Conservation (phyloP, 2,888 invertebrate species). For the Pseudanteris insignis region DNA sequence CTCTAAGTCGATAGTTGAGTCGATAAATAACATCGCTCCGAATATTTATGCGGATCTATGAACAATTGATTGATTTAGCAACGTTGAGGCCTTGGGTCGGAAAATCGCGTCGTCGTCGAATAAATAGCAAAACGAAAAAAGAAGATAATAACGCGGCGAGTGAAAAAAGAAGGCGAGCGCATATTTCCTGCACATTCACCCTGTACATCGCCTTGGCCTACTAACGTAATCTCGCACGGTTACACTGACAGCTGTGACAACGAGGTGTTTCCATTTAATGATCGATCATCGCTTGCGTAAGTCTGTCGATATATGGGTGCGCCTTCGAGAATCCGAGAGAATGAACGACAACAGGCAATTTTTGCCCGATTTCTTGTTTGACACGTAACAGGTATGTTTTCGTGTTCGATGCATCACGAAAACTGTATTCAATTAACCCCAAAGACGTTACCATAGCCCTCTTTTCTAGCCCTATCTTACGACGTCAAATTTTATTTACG, state of each 20-base stretch:
- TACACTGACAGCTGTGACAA: constrained; percentile 50
- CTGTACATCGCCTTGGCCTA: constrained; percentile 58
- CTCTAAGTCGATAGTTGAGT: constrained; percentile 6
- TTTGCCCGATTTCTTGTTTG: constrained; percentile 34
- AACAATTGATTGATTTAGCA: constrained; percentile 42
- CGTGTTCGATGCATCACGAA: constrained; percentile 24
- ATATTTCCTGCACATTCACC: constrained; percentile 46
- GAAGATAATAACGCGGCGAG: constrained; percentile 28
- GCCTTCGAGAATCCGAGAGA: constrained; percentile 42
- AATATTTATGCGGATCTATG: constrained; percentile 31
- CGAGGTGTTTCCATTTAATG: constrained; percentile 48
- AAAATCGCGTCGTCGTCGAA: constrained; percentile 35
- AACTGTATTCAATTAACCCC: constrained; percentile 22
- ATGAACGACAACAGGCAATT: constrained; percentile 31
- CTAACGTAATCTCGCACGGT: constrained; percentile 54
- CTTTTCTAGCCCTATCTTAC: constrained; percentile 7
- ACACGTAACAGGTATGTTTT: constrained; percentile 33
- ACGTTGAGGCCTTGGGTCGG: constrained; percentile 34
- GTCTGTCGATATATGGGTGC: constrained; percentile 42
- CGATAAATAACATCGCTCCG: constrained; percentile 20
- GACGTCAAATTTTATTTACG: constrained; percentile 9
- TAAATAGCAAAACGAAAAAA: constrained; percentile 33
- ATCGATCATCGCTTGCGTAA: constrained; percentile 49
- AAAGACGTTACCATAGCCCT: constrained; percentile 9
- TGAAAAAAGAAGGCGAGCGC: constrained; percentile 33